phyloP scores from a whole-genome alignment of 2,797 vertebrate genomes.

The Leucoraja ocellata region DNA sequence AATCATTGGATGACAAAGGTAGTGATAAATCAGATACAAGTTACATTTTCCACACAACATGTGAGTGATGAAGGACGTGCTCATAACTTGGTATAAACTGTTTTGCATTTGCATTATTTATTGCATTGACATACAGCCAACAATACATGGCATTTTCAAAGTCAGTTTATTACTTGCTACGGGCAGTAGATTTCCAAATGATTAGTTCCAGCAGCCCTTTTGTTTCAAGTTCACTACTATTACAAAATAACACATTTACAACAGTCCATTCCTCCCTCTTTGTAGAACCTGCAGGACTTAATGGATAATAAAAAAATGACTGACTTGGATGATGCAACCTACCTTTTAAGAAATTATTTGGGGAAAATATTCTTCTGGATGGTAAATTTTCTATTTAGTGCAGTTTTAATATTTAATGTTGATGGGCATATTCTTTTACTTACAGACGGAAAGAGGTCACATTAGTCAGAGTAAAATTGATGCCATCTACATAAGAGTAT shows the following conservation, averaged over 20 bases:
- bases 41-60: not conserved
- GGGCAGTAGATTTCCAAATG: slow-evolving; percentile 17
- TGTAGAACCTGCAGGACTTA: not conserved
- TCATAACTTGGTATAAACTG: not conserved
- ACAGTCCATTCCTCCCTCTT: not conserved
- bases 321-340: not conserved
- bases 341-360: slow-evolving; percentile 8
- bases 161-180: slow-evolving; percentile 28
- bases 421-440: not conserved
- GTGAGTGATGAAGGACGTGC: not conserved
- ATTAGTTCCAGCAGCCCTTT: not conserved
- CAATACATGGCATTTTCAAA: not conserved
- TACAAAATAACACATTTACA: not conserved
- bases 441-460: no score
- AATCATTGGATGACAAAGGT: not conserved
- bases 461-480: not conserved
- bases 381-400: not conserved
- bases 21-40: not conserved
- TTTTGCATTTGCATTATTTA: slow-evolving; percentile 28
- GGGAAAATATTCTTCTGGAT: not conserved
- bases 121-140: slow-evolving; percentile 22
- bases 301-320: not conserved
- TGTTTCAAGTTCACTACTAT: not conserved
- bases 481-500: not conserved
- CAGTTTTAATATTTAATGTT: not conserved